phyloP scores from a whole-genome alignment of 1,140 invertebrate species.

The Linepithema humile region DNA sequence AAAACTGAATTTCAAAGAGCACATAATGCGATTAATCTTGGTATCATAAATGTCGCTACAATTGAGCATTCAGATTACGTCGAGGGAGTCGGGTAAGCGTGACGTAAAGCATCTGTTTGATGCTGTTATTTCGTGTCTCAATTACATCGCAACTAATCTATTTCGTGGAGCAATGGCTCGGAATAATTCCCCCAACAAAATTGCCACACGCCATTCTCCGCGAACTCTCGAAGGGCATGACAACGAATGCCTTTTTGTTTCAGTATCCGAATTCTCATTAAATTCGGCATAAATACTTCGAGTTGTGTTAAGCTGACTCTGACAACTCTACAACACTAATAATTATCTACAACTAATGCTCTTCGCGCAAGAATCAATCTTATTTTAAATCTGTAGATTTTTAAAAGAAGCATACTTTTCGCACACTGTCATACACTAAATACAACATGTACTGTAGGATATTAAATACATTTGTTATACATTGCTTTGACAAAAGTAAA shows the following conservation, averaged over 20 bases:
- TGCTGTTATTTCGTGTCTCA: conserved; percentile 52
- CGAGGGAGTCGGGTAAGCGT: neutral
- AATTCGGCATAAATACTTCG: neutral
- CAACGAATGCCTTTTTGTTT: conserved; percentile 36
- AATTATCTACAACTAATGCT: neutral
- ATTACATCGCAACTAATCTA: conserved; percentile 53
- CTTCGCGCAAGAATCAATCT: neutral
- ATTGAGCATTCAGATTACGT: conserved; percentile 4
- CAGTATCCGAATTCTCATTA: conserved; percentile 48
- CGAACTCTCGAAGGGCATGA: neutral
- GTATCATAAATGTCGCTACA: conserved; percentile 15
- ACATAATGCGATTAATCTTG: conserved; percentile 4
- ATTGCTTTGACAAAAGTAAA: neutral
- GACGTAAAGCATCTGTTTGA: conserved; percentile 43
- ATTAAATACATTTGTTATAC: no score
- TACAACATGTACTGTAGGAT: no score
- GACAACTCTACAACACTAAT: neutral
- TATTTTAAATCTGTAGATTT: no score
- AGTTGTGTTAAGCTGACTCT: neutral
- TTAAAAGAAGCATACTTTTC: no score
- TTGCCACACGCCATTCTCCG: conserved; percentile 33
- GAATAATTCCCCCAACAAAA: conserved; percentile 47
- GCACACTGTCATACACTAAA: no score
- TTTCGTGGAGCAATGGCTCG: conserved; percentile 45
- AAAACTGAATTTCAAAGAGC: neutral